These are phyloP conservation scores for Micrasema longulum DNA, from an alignment of 1,140 invertebrate genomes.

Conservation along the genomic window DNA sequence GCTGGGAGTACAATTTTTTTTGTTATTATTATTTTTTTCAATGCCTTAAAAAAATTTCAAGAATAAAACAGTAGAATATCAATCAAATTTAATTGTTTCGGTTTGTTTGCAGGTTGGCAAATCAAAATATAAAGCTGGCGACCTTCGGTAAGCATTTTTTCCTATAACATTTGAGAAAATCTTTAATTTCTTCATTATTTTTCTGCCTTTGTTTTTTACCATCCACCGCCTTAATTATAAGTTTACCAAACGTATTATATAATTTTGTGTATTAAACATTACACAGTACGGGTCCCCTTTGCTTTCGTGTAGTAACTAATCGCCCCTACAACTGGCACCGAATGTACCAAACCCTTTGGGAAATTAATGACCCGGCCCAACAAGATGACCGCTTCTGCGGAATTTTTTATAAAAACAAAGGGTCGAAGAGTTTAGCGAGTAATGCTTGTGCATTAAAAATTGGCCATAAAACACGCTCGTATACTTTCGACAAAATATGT, in stretches of 20 bases:
- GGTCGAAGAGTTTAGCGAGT: conserved; percentile 27
- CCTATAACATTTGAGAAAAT: too few species aligned
- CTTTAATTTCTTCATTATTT: too few species aligned
- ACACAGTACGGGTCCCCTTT: not conserved
- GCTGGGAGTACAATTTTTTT: too few species aligned
- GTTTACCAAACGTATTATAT: not conserved
- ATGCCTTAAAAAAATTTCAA: too few species aligned
- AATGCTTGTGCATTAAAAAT: conserved; percentile 23
- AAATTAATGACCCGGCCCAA: conserved; percentile 26
- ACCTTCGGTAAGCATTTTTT: conserved; percentile 34
- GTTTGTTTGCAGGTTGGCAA: conserved; percentile 28
- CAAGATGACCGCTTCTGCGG: conserved; percentile 33
- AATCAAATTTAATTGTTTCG: too few species aligned
- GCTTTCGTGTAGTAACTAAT: conserved; percentile 18
- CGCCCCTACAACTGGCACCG: conserved; percentile 22
- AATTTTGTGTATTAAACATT: not conserved
- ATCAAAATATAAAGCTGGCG: conserved; percentile 39
- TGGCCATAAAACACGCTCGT: conserved; percentile 13
- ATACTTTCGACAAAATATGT: not conserved
- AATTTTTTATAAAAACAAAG: conserved; percentile 33
- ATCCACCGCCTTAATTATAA: too few species aligned
- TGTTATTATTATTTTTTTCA: too few species aligned
- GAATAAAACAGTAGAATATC: too few species aligned
- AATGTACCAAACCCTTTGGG: not conserved
- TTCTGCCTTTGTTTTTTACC: too few species aligned